Base-by-base conservation (phyloP, 2,888 invertebrate species). In the Pseudococcus longispinus region DNA sequence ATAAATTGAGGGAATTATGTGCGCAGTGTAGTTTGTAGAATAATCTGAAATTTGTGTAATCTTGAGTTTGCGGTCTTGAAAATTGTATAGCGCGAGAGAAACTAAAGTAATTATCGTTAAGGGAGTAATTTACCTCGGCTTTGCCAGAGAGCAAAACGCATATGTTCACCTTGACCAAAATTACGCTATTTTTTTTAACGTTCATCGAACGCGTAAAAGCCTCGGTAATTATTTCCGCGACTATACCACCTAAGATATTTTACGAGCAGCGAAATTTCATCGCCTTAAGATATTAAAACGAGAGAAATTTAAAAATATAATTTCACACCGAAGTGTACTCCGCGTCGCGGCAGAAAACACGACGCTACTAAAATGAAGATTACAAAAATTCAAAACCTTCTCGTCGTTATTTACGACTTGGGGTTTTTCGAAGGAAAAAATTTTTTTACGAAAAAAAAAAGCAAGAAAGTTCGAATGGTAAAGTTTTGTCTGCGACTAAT, bases 71-170 rank as follows among this genome's bases (percentile, higher is more conserved):
- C 20, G 77, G 77, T 42, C 20, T 70, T 20, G 77, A 37, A 80
- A 42, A 42, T 29, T 29, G 70, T 80, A n/a, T n/a, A 20, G 20
- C 42, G 77, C 37, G 37, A 37, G 37, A 37, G 77, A 70, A 70
- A 70, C 77, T 42, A 80, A 80, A 20, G 77, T 80, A 80, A 80
- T 80, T 42, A 80, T 80, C 77, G 77, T 80, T 80, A 80, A 42
- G 77, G 77, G 77, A 80, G 77, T 80, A 80, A 32, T 80, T 80
- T 18, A 42, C 42, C 42, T 70, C 70, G 18, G 11, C 26, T 26
- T 26, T 37, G 8, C 9, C 37, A 29, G 29, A 29, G 70, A 15
- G 29, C 29, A 70, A 70, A 70, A 70, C 29, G 70, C 70, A 70
- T 70, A 70, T 70, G 70, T 70, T 70, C 29, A 70, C 70, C 29